Conservation (phyloP, 2,797 vertebrate species). For the Morus bassanus region DNA sequence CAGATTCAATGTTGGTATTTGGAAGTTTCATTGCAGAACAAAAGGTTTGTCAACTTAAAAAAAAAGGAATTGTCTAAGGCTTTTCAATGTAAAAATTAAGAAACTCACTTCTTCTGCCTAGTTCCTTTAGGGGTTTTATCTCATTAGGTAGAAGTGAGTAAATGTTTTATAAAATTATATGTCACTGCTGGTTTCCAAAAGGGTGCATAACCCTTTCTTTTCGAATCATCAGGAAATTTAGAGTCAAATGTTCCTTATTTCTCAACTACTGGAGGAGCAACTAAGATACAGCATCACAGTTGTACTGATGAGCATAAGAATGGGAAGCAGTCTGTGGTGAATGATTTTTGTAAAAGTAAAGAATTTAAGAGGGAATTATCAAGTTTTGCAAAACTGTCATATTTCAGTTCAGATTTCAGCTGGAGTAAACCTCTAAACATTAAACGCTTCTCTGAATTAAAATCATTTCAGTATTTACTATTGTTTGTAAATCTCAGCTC, state of each 20-base stretch:
- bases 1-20: not conserved
- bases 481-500: not conserved
- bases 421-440: not conserved
- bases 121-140: not conserved
- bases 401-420: not conserved
- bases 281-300: not conserved
- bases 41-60: not conserved
- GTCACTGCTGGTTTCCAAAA: not conserved
- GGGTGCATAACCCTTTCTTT: not conserved
- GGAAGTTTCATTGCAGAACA: not conserved
- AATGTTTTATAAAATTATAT: not conserved
- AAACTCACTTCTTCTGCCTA: not conserved
- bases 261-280: not conserved
- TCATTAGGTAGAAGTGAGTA: not conserved
- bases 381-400: not conserved
- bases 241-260: not conserved
- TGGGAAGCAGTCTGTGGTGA: not conserved
- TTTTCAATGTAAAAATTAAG: not conserved
- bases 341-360: not conserved
- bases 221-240: not conserved
- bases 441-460: not conserved
- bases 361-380: not conserved
- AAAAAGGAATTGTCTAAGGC: no score
- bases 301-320: not conserved
- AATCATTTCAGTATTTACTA: not conserved